Conservation (phyloP, 1,140 invertebrate genomes). For the Brachionus paranguensis region DNA sequence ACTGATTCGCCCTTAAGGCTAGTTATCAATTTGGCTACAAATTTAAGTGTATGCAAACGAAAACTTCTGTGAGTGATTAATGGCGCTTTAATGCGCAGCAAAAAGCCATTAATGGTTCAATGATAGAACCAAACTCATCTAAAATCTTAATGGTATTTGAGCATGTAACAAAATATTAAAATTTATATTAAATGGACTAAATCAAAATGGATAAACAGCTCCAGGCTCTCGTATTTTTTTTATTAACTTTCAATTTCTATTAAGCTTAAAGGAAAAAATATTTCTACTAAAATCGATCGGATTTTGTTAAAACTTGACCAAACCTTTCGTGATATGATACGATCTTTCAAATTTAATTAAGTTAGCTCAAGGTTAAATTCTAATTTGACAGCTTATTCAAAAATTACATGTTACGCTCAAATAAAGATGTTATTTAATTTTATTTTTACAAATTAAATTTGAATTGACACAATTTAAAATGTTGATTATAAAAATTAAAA, state of each 20-base stretch:
- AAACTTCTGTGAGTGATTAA: background rate
- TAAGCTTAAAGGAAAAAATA: background rate
- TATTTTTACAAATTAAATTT: background rate
- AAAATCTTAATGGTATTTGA: background rate
- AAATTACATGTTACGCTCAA: background rate
- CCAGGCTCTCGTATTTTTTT: background rate
- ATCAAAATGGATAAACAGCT: background rate
- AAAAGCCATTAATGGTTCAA: background rate
- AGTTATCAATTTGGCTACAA: background rate
- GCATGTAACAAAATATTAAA: background rate
- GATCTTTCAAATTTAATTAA: background rate
- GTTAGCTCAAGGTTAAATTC: background rate
- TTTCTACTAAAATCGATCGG: background rate
- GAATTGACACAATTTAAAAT: too few species aligned
- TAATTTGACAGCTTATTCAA: background rate
- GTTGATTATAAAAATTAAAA: background rate
- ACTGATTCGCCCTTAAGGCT: background rate
- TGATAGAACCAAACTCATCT: background rate
- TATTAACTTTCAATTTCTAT: background rate
- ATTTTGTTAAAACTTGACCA: background rate
- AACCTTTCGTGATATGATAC: background rate
- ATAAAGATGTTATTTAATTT: background rate
- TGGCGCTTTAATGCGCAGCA: background rate
- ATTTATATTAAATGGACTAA: background rate
- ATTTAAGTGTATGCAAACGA: background rate